Percentiles rank a stretch among this genome's conserved stretches.
Evolutionary conservation across 30 jellyfish, hydroid and myxozoan species (phyloP).

Genomic region (Cassiopea andromeda): DNA sequence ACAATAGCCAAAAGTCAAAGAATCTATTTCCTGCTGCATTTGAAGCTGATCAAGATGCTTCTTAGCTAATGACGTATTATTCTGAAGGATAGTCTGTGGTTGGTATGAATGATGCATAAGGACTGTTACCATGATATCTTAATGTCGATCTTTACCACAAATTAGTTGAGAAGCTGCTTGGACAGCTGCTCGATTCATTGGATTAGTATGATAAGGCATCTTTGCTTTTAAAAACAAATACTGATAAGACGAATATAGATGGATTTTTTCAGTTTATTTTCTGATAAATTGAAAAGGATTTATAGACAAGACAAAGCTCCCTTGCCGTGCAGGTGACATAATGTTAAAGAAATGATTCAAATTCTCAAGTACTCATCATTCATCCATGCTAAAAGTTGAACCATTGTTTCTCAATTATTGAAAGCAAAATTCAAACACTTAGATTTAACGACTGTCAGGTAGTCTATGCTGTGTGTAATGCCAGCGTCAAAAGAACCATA

Average conservation of each 20-base stretch:
- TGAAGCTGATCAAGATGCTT: not conserved
- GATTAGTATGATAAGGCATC: slow-evolving; percentile 3
- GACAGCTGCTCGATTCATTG: slow-evolving; percentile 37
- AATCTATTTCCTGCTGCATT: not conserved
- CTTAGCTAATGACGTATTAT: not conserved
- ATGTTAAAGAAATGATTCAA: no score
- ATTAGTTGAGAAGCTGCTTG: not conserved
- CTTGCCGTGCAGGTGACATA: not conserved
- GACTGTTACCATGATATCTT: not conserved
- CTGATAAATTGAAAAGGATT: not conserved
- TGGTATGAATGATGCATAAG: not conserved
- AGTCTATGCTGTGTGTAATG: no score
- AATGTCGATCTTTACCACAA: slow-evolving; percentile 9
- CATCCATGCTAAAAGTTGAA: no score
- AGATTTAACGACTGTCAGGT: no score
- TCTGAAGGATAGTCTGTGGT: not conserved
- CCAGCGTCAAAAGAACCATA: no score
- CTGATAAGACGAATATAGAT: not conserved
- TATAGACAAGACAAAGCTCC: not conserved
- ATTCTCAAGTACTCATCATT: no score
- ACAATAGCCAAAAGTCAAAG: not conserved
- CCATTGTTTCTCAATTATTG: no score
- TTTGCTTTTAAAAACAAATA: slow-evolving; percentile 29
- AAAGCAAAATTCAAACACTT: no score
- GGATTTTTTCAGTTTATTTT: not conserved